These are phyloP conservation scores for Apolygus lucorum DNA, from an alignment of 1,140 invertebrate genomes.

Conservation along the genomic window DNA sequence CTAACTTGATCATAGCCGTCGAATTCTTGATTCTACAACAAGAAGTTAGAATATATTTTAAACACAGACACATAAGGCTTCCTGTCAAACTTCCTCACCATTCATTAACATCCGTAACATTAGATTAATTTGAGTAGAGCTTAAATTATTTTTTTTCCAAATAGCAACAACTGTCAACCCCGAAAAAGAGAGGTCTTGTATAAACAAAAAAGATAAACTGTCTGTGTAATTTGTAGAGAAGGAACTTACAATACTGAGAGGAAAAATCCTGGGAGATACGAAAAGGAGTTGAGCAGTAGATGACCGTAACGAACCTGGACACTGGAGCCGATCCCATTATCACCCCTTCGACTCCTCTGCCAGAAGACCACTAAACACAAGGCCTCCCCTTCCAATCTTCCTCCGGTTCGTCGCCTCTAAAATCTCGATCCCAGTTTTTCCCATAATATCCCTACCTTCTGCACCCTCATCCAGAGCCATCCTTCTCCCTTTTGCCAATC, in stretches of 20 bases:
- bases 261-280: background rate
- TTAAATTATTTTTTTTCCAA: too few species aligned
- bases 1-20: too few species aligned
- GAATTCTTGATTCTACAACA: too few species aligned
- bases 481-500: too few species aligned
- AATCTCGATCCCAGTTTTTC: background rate
- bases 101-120: too few species aligned
- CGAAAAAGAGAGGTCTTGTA: too few species aligned
- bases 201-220: background rate
- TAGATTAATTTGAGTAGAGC: too few species aligned
- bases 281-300: slow-evolving; percentile 15
- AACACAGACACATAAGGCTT: too few species aligned
- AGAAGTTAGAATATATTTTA: too few species aligned
- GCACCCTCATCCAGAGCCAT: background rate
- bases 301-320: slow-evolving; percentile 17
- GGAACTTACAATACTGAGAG: background rate
- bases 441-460: background rate
- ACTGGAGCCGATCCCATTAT: slow-evolving; percentile 18
- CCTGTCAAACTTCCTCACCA: too few species aligned
- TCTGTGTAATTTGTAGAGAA: background rate
- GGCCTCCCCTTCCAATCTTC: background rate
- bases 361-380: too few species aligned
- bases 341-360: background rate
- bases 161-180: too few species aligned
- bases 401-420: background rate